phyloP scores from a whole-genome alignment of 92 coral and sea anemone genomes.

The Paramuricea clavata region DNA sequence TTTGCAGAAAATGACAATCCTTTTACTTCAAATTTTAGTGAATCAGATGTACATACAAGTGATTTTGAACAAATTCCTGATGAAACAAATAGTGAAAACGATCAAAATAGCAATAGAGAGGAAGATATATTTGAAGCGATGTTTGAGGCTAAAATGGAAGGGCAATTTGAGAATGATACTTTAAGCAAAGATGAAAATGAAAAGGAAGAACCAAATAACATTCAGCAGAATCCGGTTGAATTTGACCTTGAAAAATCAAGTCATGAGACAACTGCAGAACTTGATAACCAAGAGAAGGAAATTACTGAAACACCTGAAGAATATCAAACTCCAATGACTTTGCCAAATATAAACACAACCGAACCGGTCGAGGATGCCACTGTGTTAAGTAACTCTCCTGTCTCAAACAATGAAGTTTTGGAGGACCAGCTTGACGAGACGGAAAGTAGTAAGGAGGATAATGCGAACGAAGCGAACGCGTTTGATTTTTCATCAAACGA shows the following conservation, averaged over 20 bases:
- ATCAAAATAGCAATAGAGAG: slow-evolving; percentile 1
- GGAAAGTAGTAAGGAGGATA: not conserved
- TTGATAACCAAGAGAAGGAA: not conserved
- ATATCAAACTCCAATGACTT: not conserved
- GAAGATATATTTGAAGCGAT: slow-evolving; percentile 39
- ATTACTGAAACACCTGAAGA: not conserved
- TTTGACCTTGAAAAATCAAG: slow-evolving; percentile 27
- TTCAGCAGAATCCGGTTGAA: not conserved
- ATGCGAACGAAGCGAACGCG: not conserved
- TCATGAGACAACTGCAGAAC: not conserved
- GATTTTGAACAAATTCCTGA: slow-evolving; percentile 32
- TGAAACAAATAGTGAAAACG: slow-evolving; percentile 12
- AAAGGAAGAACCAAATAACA: not conserved
- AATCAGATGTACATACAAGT: slow-evolving; percentile 34
- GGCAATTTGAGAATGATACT: not conserved
- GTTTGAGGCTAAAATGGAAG: slow-evolving; percentile 45
- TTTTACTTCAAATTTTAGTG: slow-evolving; percentile 4
- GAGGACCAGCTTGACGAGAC: not conserved
- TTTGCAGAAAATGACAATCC: slow-evolving; percentile 24
- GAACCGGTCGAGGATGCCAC: not conserved
- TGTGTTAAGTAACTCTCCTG: not conserved
- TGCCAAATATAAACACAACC: not conserved
- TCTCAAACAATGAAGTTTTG: not conserved
- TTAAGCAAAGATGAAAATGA: not conserved
- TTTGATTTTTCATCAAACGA: slow-evolving; percentile 55